Conservation (phyloP, 2,113 vertebrate genomes). For the Microtus pennsylvanicus region DNA sequence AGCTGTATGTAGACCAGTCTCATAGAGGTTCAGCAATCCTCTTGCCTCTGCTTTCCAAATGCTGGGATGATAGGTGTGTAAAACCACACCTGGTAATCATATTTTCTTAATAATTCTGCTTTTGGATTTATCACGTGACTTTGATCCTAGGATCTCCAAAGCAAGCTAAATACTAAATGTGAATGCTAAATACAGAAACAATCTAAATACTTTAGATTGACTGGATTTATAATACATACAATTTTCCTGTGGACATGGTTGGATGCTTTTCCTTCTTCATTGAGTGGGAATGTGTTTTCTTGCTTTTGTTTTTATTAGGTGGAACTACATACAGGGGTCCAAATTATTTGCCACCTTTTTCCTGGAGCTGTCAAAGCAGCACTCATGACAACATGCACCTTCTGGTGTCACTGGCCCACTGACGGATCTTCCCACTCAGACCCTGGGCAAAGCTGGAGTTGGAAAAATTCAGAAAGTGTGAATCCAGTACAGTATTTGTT, state of each 20-base stretch:
- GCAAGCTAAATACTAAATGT: not conserved
- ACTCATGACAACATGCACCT: not conserved
- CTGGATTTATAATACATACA: not conserved
- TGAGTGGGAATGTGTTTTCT: not conserved
- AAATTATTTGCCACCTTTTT: slow-evolving; percentile 88
- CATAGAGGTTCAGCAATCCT: not conserved
- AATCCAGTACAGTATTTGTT: not conserved
- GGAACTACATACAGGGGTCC: slow-evolving; percentile 89
- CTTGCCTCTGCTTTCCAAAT: not conserved
- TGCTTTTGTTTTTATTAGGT: slow-evolving; percentile 77
- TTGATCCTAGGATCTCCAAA: not conserved
- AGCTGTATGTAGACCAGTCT: not conserved
- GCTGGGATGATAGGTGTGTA: no score
- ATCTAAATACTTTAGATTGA: not conserved
- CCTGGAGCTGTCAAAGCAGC: slow-evolving; percentile 87
- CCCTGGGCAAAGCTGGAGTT: not conserved
- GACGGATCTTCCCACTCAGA: not conserved
- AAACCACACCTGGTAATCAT: not conserved
- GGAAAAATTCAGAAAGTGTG: not conserved
- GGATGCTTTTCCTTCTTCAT: not conserved
- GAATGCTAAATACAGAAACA: no score
- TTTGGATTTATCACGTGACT: not conserved
- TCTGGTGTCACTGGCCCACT: not conserved
- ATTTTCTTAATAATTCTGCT: not conserved
- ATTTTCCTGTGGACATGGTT: not conserved